A percentile compares a stretch with the other conserved stretches of the same genome.
These are phyloP conservation scores for Reticulitermes lucifugus DNA, from an alignment of 2,888 invertebrate species.

Conservation along the genomic window DNA sequence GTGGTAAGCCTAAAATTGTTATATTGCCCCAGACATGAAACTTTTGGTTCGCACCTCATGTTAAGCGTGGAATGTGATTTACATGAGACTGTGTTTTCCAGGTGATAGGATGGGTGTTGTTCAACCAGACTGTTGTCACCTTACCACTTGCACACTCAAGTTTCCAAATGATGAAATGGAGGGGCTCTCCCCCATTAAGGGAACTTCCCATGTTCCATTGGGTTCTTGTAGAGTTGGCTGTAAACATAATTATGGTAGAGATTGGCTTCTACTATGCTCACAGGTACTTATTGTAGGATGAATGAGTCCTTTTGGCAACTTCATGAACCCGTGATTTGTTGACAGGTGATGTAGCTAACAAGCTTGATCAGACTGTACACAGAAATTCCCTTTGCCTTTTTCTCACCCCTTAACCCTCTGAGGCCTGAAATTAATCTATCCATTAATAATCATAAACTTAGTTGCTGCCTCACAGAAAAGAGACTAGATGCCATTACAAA, in stretches of 20 bases:
- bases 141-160: conserved; percentile 72
- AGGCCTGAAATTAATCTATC: no score
- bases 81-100: conserved; percentile 55
- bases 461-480: no score
- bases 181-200: conserved; percentile 74
- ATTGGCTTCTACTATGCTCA: conserved; percentile 88
- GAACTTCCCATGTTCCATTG: conserved; percentile 83
- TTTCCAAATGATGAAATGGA: conserved; percentile 73
- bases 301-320: no score
- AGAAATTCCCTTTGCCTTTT: no score
- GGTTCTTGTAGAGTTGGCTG: conserved; percentile 78
- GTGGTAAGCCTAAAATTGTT: no score
- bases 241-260: conserved; percentile 82
- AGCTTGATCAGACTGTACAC: no score
- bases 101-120: conserved; percentile 76
- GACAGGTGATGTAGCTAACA: no score
- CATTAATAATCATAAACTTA: no score
- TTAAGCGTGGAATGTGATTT: neutral
- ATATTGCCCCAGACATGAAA: no score
- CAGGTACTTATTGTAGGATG: conserved; percentile 65
- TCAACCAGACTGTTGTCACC: conserved; percentile 80
- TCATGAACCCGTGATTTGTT: no score
- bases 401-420: neutral
- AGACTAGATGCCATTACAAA: no score
- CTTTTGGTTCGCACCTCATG: no score